phyloP scores from a whole-genome alignment of 2,888 invertebrate genomes.

The Euzophera pinguis region DNA sequence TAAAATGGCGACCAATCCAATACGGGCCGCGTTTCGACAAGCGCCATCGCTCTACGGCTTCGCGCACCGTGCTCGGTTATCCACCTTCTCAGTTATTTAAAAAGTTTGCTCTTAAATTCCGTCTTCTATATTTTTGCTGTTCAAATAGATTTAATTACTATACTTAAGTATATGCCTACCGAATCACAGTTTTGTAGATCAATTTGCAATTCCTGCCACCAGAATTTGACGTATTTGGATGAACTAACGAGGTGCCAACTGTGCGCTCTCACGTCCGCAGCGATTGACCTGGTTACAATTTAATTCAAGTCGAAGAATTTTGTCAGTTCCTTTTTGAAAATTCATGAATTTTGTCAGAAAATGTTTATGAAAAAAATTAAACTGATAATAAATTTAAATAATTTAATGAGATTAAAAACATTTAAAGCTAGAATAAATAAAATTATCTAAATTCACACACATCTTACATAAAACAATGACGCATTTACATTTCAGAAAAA shows the following conservation, averaged over 20 bases:
- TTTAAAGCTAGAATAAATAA: conserved; percentile 4
- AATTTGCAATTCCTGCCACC: conserved; percentile 4
- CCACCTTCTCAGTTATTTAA: no score
- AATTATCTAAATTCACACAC: background rate
- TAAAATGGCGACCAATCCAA: no score
- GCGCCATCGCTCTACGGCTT: no score
- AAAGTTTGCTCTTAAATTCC: no score
- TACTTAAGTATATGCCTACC: background rate
- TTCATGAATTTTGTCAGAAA: background rate
- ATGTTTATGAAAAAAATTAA: background rate
- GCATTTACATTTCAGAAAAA: background rate
- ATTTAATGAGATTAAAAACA: background rate
- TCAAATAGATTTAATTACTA: background rate
- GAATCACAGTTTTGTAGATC: background rate
- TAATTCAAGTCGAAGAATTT: background rate
- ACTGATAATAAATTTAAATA: background rate
- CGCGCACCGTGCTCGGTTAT: no score
- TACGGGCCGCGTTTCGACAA: no score
- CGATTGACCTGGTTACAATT: background rate
- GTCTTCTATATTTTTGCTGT: no score
- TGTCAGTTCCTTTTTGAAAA: background rate
- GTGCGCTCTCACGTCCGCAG: background rate
- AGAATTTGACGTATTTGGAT: conserved; percentile 5
- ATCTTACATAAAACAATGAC: background rate
- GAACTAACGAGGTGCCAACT: background rate